Conservation (phyloP, 1,140 invertebrate genomes). For the Drosophila parvula region DNA sequence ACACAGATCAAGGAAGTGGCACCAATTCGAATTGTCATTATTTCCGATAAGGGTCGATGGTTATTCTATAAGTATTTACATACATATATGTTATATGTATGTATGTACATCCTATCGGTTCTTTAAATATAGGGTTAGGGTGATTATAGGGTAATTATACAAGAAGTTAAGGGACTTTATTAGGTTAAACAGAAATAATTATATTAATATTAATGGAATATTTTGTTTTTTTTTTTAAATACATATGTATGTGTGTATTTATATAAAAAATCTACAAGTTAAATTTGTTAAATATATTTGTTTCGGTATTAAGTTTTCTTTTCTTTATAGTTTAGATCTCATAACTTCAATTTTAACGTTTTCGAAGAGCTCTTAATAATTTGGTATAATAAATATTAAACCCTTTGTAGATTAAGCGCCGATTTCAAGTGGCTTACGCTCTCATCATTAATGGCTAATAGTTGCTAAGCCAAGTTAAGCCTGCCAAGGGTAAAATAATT, state of each 20-base stretch:
- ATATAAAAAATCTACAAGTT: too few species aligned
- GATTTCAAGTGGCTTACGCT: constrained; percentile 15
- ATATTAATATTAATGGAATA: too few species aligned
- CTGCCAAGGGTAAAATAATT: constrained; percentile 23
- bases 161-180: too few species aligned
- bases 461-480: constrained; percentile 27
- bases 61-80: not conserved
- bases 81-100: too few species aligned
- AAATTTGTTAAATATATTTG: too few species aligned
- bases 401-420: constrained; percentile 6
- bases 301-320: too few species aligned
- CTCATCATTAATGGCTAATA: constrained; percentile 6
- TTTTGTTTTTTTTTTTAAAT: too few species aligned
- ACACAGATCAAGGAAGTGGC: not conserved
- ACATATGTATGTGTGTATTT: too few species aligned
- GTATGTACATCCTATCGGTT: not conserved
- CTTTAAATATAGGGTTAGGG: not conserved
- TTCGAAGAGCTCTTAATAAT: not conserved
- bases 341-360: not conserved
- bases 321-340: too few species aligned
- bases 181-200: too few species aligned
- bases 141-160: not conserved
- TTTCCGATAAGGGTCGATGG: constrained; percentile 6
- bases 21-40: constrained; percentile 22
- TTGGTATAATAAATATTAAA: not conserved